Base-by-base conservation (phyloP, 37 sponge, comb jelly and placozoan genomes). In the Haliclona indistincta region DNA sequence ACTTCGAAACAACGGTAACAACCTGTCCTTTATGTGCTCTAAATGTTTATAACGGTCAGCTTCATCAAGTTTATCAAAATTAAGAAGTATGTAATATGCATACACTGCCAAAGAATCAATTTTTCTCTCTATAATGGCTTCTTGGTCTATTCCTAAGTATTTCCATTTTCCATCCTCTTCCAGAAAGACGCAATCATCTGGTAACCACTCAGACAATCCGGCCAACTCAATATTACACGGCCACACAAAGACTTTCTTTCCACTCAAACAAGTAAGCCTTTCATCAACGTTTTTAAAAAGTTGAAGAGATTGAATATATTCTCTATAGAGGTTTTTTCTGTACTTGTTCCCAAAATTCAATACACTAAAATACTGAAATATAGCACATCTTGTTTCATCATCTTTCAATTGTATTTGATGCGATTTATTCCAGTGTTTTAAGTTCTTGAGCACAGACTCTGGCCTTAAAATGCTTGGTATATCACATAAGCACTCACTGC, bases 211-310 rank as follows among this genome's bases (percentile, higher is more conserved):
- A 6, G 11, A 20, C 11, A 25, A 58, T 11, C 60, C 60, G 7
- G 60, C 60, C 60, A 25, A 25, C n/a, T n/a, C n/a, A n/a, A n/a
- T n/a, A n/a, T n/a, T n/a, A 58, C 60, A 58, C 7, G 60, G 60
- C 87, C 87, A 87, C 17, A 75, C 49, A 19, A 23, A 80, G 0
- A 74, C 81, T 33, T 23, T 52, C 20, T 40, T 65, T 42, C 64
- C 81, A 17, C 17, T 8, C 38, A 76, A n/a, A 35, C 54, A 0
- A 38, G 35, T 61, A 35, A 80, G 42, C 4, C 29, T 47, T 0
- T 77, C 81, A 32, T 44, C 39, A 22, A 87, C 45, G 34, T 54
- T 68, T 32, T 70, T 71, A 64, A 81, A 87, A 4, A 87, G 26
- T 54, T 81, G 87, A 3, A 87, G 51, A 0, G 36, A 63, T 39